A percentile compares a stretch with the other conserved stretches of the same genome.
phyloP scores from a whole-genome alignment of 2,888 invertebrate genomes.

The Drosophila greeni region DNA sequence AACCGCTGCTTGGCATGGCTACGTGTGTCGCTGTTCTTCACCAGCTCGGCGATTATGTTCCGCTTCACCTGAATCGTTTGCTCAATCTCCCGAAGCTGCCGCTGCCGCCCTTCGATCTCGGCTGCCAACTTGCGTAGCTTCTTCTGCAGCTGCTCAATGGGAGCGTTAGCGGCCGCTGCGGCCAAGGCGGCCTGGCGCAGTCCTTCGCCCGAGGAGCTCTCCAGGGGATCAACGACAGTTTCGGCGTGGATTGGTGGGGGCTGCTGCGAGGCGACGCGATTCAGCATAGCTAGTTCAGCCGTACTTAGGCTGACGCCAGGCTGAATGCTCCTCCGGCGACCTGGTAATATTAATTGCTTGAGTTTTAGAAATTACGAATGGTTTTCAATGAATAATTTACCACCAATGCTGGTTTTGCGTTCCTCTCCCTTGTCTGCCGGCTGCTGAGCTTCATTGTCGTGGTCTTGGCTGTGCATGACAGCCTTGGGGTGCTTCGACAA shows the following conservation, averaged over 20 bases:
- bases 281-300: slow-evolving; percentile 81
- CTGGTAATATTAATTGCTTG: slow-evolving; percentile 30
- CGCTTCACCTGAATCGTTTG: slow-evolving; percentile 86
- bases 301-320: slow-evolving; percentile 83
- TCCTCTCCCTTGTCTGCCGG: slow-evolving; percentile 54
- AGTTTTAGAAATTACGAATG: neutral
- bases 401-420: slow-evolving; percentile 61
- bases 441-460: slow-evolving; percentile 58
- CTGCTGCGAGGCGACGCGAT: slow-evolving; percentile 80
- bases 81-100: slow-evolving; percentile 85
- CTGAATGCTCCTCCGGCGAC: slow-evolving; percentile 81
- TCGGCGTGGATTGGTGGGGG: slow-evolving; percentile 34
- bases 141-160: slow-evolving; percentile 75
- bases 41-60: slow-evolving; percentile 85
- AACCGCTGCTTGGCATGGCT: slow-evolving; percentile 82
- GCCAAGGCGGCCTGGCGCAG: slow-evolving; percentile 58
- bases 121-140: slow-evolving; percentile 76
- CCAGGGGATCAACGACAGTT: slow-evolving; percentile 68
- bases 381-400: slow-evolving; percentile 35
- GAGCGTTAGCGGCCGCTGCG: slow-evolving; percentile 54
- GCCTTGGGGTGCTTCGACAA: slow-evolving; percentile 79
- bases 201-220: slow-evolving; percentile 68
- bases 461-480: slow-evolving; percentile 78
- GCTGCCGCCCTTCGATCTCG: slow-evolving; percentile 84
- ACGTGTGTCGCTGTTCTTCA: slow-evolving; percentile 81